Conservation (phyloP, 2,888 invertebrate genomes). For the Phengaris alcon region DNA sequence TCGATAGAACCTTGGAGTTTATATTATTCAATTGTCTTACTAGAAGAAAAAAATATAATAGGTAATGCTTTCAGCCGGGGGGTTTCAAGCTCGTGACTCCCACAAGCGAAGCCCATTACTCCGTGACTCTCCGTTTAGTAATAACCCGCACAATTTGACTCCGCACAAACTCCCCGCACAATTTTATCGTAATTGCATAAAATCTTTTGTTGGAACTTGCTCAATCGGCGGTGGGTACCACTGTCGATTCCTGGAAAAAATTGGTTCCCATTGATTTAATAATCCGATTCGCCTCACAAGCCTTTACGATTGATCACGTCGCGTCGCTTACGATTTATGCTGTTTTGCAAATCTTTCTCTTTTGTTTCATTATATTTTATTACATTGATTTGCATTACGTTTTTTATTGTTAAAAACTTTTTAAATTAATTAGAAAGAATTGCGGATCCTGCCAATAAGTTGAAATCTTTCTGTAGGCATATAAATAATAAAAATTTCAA, state of each 20-base stretch:
- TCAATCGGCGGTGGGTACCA: conserved; percentile 61
- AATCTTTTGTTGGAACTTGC: conserved; percentile 73
- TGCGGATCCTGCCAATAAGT: too few relatives aligned
- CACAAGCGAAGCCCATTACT: conserved; percentile 46
- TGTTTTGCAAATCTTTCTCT: conserved; percentile 5
- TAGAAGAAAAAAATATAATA: neutral
- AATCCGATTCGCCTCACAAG: conserved; percentile 21
- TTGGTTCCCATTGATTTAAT: conserved; percentile 27
- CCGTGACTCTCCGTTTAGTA: conserved; percentile 67
- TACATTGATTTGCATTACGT: neutral
- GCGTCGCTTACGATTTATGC: neutral
- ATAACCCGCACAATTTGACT: conserved; percentile 68
- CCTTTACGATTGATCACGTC: neutral
- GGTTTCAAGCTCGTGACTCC: conserved; percentile 61
- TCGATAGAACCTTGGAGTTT: neutral
- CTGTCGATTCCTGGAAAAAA: conserved; percentile 57
- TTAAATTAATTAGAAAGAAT: too few relatives aligned
- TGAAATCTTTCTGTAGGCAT: too few relatives aligned
- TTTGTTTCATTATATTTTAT: neutral
- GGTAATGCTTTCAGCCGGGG: neutral
- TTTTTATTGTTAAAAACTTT: too few relatives aligned
- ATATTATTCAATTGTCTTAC: neutral
- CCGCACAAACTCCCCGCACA: conserved; percentile 62
- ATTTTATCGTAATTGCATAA: conserved; percentile 73
- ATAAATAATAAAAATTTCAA: neutral